phyloP scores from a whole-genome alignment of 2,797 vertebrate species.

The Malacoraja senta region DNA sequence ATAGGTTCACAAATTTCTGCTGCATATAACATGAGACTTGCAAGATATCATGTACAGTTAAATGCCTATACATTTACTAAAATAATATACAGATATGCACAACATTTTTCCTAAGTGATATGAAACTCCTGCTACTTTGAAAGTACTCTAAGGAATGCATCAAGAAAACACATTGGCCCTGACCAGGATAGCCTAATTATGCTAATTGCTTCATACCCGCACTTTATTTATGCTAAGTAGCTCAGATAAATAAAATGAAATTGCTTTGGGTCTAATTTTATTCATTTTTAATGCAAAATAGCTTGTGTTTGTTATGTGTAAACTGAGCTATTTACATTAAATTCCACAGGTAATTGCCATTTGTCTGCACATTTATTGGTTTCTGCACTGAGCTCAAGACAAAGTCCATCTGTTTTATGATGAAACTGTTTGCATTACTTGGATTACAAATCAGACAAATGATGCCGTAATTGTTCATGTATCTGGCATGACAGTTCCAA shows the following conservation, averaged over 20 bases:
- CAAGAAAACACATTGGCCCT: constrained; percentile 91
- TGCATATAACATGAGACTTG: no score
- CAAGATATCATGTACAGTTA: constrained; percentile 57
- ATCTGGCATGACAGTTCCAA: constrained; percentile 24
- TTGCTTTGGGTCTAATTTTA: constrained; percentile 99
- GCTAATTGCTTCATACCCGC: constrained; percentile 99
- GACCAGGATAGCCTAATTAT: constrained; percentile 99
- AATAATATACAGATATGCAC: constrained; percentile 76
- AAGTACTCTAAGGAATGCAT: constrained; percentile 70
- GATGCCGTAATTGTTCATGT: constrained; percentile 24
- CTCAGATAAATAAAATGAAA: constrained; percentile 99
- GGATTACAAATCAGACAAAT: constrained; percentile 40
- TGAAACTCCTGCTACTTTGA: constrained; percentile 61
- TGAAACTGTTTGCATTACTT: constrained; percentile 88
- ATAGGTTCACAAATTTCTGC: no score
- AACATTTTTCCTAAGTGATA: constrained; percentile 68
- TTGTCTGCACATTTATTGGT: constrained; percentile 98
- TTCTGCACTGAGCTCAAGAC: constrained; percentile 78
- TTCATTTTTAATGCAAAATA: constrained; percentile 99
- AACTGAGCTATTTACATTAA: constrained; percentile 99
- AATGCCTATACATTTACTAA: constrained; percentile 70
- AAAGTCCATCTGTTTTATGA: constrained; percentile 86
- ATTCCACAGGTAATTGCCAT: constrained; percentile 99
- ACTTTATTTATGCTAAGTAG: constrained; percentile 98
- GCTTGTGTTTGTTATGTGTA: constrained; percentile 87